phyloP scores from a whole-genome alignment of 1,140 invertebrate species.

The Trypoxylus dichotomus region DNA sequence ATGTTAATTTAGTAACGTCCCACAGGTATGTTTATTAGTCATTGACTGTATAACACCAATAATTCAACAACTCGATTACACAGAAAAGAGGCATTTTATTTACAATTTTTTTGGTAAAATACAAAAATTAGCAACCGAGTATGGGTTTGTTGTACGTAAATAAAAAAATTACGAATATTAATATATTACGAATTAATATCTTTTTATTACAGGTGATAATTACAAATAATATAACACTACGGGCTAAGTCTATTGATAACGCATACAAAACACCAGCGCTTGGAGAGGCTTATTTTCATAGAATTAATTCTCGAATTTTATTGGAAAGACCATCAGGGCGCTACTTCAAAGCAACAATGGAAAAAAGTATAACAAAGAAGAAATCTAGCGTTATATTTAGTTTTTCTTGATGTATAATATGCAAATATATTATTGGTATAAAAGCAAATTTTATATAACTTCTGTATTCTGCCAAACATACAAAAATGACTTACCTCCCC shows the following conservation, averaged over 20 bases:
- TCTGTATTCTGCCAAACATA: too few species aligned
- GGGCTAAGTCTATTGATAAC: conserved; percentile 51
- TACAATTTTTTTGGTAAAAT: conserved; percentile 42
- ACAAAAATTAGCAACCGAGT: conserved; percentile 38
- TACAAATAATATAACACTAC: conserved; percentile 60
- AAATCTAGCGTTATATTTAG: neutral
- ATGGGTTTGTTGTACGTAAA: conserved; percentile 43
- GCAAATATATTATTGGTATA: too few species aligned
- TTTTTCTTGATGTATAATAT: neutral
- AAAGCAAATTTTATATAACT: too few species aligned
- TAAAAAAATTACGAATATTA: neutral
- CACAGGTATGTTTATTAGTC: conserved; percentile 42
- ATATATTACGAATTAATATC: conserved; percentile 28
- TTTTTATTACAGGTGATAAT: conserved; percentile 54
- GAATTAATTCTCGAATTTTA: conserved; percentile 38
- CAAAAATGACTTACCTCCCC: too few species aligned
- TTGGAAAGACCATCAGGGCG: neutral
- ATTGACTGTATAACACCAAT: conserved; percentile 46
- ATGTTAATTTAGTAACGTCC: neutral
- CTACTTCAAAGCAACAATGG: conserved; percentile 12
- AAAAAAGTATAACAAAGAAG: conserved; percentile 5
- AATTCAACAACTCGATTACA: conserved; percentile 38
- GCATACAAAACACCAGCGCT: conserved; percentile 37
- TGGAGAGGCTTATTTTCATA: conserved; percentile 42
- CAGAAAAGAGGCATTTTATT: conserved; percentile 38